These are phyloP conservation scores for Dendrolimus punctatus DNA, from an alignment of 1,140 invertebrate species.

Conservation along the genomic window DNA sequence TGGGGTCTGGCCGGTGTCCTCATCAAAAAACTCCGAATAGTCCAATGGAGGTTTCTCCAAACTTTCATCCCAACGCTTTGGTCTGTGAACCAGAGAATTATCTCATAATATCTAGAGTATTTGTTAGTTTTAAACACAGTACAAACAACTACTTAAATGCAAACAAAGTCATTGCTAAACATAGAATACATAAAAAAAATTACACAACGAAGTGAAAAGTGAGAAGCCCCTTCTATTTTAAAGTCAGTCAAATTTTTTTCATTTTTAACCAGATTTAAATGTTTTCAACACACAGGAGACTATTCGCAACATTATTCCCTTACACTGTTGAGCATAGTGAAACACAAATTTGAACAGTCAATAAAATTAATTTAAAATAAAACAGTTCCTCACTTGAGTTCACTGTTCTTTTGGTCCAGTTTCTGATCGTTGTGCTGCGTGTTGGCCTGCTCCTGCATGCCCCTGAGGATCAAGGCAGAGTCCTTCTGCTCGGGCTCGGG, in stretches of 20 bases:
- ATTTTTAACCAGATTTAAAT: too few relatives aligned
- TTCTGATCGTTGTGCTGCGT: constrained; percentile 69
- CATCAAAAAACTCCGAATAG: constrained; percentile 99
- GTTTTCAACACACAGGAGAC: too few relatives aligned
- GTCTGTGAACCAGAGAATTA: constrained; percentile 66
- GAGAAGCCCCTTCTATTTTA: too few relatives aligned
- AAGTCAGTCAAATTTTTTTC: too few relatives aligned
- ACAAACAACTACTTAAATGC: too few relatives aligned
- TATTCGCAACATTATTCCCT: too few relatives aligned
- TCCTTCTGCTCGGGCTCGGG: constrained; percentile 89
- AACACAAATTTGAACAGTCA: too few relatives aligned
- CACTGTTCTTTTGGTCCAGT: constrained; percentile 37
- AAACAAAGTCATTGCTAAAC: not conserved
- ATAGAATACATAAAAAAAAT: not conserved
- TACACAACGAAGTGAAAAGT: too few relatives aligned
- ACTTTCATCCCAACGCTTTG: constrained; percentile 93
- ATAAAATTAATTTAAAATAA: not conserved
- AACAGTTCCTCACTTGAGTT: constrained; percentile 44
- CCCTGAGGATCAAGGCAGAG: constrained; percentile 95
- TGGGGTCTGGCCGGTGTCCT: constrained; percentile 93
- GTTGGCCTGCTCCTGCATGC: constrained; percentile 98
- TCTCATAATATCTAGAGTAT: too few relatives aligned
- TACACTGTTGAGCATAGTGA: too few relatives aligned
- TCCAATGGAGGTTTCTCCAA: constrained; percentile 97
- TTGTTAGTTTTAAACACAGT: too few relatives aligned